These are phyloP conservation scores for Saguinus midas DNA, from an alignment of 2,113 vertebrate species.

Conservation along the genomic window DNA sequence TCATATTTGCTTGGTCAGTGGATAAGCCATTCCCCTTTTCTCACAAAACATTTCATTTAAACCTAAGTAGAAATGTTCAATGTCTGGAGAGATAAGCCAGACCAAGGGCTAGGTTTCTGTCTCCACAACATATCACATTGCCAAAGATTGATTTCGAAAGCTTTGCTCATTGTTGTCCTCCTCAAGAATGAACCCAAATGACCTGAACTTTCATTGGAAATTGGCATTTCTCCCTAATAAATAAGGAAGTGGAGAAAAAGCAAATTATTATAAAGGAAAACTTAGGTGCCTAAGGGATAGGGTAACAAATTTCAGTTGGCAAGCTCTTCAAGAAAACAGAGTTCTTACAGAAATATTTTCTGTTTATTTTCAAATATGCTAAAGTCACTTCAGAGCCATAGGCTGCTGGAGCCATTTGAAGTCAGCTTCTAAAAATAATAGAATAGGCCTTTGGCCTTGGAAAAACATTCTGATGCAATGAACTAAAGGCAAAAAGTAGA, in stretches of 20 bases:
- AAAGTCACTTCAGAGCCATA: background rate
- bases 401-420: background rate
- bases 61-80: constrained; percentile 5
- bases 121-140: background rate
- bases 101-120: background rate
- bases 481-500: background rate
- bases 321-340: background rate
- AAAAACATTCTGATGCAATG: background rate
- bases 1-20: background rate
- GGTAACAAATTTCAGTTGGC: background rate
- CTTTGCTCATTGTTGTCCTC: background rate
- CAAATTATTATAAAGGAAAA: background rate
- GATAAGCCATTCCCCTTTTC: background rate
- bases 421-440: background rate
- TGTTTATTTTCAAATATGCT: constrained; percentile 19
- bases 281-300: background rate
- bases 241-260: background rate
- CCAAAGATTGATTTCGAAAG: background rate
- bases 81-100: background rate
- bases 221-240: background rate
- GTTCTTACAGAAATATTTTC: background rate
- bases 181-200: background rate
- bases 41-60: constrained; percentile 30
- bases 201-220: background rate
- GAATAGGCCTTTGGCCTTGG: background rate